Evolutionary conservation across 2,888 invertebrate species (phyloP).

Genomic region (Anarsia innoxiella): DNA sequence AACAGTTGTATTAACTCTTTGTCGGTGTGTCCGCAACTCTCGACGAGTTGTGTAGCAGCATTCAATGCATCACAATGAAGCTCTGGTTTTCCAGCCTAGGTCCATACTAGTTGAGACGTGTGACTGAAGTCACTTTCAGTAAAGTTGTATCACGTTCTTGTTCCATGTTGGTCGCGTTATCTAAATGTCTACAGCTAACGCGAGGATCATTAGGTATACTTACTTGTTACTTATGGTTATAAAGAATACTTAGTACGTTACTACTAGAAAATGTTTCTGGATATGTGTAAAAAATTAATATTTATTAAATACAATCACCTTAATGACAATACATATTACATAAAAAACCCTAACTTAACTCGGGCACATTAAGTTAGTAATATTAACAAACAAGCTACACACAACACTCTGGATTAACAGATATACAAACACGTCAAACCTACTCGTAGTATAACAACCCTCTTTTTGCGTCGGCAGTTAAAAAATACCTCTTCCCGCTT

Average conservation of each 20-base stretch:
- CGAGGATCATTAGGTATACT: not conserved
- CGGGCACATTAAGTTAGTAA: too few relatives aligned
- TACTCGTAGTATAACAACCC: too few relatives aligned
- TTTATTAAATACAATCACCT: too few relatives aligned
- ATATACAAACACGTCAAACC: too few relatives aligned
- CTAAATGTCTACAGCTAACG: not conserved
- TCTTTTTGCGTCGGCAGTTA: too few relatives aligned
- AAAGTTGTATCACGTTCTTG: not conserved
- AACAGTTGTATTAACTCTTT: slow-evolving; percentile 15
- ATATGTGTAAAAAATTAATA: too few relatives aligned
- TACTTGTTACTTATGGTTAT: not conserved
- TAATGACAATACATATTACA: too few relatives aligned
- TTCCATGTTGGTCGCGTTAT: not conserved
- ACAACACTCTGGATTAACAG: too few relatives aligned
- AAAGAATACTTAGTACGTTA: not conserved
- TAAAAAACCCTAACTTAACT: too few relatives aligned
- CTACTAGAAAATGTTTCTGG: too few relatives aligned
- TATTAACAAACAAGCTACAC: too few relatives aligned
- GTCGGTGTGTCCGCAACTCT: slow-evolving; percentile 11
- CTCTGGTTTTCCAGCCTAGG: slow-evolving; percentile 2
- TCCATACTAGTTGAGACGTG: not conserved
- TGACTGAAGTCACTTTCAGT: not conserved
- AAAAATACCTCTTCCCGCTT: too few relatives aligned
- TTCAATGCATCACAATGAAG: slow-evolving; percentile 18
- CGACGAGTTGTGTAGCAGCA: slow-evolving; percentile 10